Evolutionary conservation across 2,888 invertebrate species (phyloP).

Genomic region (Diarsia brunnea): DNA sequence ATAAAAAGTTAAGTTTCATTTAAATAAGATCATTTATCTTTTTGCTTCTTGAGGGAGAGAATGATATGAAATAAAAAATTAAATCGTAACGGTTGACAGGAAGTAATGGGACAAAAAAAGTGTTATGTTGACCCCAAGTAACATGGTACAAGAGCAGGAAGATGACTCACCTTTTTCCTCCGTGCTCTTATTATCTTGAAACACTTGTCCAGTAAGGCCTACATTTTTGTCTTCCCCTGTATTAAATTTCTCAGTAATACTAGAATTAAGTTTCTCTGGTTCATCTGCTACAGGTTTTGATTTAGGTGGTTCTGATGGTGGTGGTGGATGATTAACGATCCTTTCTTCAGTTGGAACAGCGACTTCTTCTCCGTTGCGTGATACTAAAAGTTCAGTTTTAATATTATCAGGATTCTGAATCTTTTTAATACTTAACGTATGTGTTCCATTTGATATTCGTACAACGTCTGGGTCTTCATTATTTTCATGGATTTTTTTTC

Average conservation of each 20-base stretch:
- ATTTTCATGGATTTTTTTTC: not conserved
- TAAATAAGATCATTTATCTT: conserved; percentile 15
- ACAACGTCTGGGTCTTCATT: conserved; percentile 15
- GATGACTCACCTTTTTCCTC: conserved; percentile 25
- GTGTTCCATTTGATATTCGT: conserved; percentile 51
- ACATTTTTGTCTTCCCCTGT: not conserved
- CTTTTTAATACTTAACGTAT: conserved; percentile 48
- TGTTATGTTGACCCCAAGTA: no score
- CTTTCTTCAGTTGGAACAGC: conserved; percentile 30
- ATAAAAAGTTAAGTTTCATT: not conserved
- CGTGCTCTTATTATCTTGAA: not conserved
- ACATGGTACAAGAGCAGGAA: no score
- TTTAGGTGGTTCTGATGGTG: not conserved
- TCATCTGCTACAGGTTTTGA: not conserved
- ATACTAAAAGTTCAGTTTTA: conserved; percentile 1
- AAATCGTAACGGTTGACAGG: no score
- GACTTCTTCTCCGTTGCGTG: not conserved
- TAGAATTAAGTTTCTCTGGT: not conserved
- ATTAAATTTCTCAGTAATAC: not conserved
- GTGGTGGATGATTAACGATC: conserved; percentile 31
- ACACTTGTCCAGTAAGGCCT: not conserved
- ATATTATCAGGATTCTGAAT: conserved; percentile 4
- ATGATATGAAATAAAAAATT: no score
- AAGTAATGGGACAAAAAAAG: no score
- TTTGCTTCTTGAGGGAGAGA: not conserved